phyloP scores from a whole-genome alignment of 2,797 vertebrate species.

The Leptoclinus maculatus region DNA sequence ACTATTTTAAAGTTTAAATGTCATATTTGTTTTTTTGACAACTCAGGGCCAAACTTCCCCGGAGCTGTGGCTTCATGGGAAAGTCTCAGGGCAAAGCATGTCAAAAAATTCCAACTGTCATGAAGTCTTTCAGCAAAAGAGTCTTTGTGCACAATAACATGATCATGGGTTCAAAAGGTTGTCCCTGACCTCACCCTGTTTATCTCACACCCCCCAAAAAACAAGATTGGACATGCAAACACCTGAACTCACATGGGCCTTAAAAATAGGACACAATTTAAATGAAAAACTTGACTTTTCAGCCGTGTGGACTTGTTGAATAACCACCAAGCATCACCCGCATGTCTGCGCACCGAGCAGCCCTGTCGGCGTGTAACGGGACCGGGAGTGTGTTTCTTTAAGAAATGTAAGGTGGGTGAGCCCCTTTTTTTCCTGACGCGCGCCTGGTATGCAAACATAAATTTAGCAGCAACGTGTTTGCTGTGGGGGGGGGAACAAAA shows the following conservation, averaged over 20 bases:
- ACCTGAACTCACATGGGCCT: background rate
- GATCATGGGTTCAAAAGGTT: background rate
- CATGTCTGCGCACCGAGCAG: constrained; percentile 22
- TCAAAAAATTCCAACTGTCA: background rate
- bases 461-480: constrained; percentile 86
- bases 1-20: background rate
- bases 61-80: background rate
- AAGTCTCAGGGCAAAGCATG: background rate
- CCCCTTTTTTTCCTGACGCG: constrained; percentile 78
- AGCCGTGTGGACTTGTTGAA: background rate
- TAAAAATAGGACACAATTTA: background rate
- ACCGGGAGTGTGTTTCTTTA: constrained; percentile 81
- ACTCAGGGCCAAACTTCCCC: background rate
- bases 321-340: constrained; percentile 36
- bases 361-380: constrained; percentile 39
- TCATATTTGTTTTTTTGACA: background rate
- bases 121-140: background rate
- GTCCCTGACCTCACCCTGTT: background rate
- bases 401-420: constrained; percentile 85
- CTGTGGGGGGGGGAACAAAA: constrained; percentile 70
- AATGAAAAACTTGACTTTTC: background rate
- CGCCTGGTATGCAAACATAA: constrained; percentile 85
- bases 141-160: background rate
- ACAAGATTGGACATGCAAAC: background rate
- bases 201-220: background rate